Base-by-base conservation (phyloP, 2,113 vertebrate species). In the Alexandromys fortis region DNA sequence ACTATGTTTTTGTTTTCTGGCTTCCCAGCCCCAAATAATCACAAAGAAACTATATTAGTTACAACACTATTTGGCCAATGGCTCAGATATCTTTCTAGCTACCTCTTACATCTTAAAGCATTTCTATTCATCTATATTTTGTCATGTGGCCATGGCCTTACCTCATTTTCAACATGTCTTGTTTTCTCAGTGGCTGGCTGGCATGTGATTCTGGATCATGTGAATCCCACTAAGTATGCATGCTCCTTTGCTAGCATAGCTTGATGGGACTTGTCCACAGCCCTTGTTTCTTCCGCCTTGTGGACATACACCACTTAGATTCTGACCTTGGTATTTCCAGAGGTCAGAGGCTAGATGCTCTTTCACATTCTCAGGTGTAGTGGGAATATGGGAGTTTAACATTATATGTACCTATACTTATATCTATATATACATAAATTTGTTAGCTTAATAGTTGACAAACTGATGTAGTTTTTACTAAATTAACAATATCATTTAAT, bases 211-310 rank as follows among this genome's bases (percentile, higher is more conserved):
- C 94, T 93, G 42, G 97, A 72, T 22, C 96, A 58, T 65, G 90
- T 61, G 49, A 97, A 95, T 33, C 92, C 14, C 5, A 95, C 92
- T 19, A 96, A 82, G 0, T 98, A 97, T 65, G 77, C 73, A 17
- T 98, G 97, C 86, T 99, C 98, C 97, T 99, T 73, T 17, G 99
- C 0, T 99, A 97, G 55, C 99, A 99, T 96, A 99, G 99, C 97
- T 99, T 99, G 98, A 99, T 99, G 1, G 98, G 98, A 38, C 98
- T 99, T 49, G 98, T 98, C 89, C 98, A 98, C 97, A 99, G 28
- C 77, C 13, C 42, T 38, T 17, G 47, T 7, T 67, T 89, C 11
- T 55, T 49, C 38, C 21, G 70, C 16, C 10, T 1, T 33, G 22
- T n/a, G 30, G 7, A 22, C 0, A 38, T 10, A 4, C 3, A n/a